These are phyloP conservation scores for Mimachlamys varia DNA, from an alignment of 2,888 invertebrate genomes.

Conservation along the genomic window DNA sequence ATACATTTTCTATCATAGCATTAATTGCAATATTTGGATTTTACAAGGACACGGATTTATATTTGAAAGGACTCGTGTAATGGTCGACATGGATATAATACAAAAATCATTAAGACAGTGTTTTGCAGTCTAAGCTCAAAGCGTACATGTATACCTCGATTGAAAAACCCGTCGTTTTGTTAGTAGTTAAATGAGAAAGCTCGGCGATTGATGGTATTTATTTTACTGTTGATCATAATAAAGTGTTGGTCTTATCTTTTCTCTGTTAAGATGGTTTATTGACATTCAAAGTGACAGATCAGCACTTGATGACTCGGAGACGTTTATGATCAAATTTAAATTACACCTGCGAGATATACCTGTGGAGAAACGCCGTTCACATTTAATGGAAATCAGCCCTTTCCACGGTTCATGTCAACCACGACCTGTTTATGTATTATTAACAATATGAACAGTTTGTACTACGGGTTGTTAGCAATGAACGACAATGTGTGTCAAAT, in stretches of 20 bases:
- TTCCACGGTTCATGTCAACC: conserved; percentile 12
- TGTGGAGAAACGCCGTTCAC: background rate
- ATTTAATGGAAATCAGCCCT: background rate
- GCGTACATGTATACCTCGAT: too few relatives aligned
- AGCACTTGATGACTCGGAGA: background rate
- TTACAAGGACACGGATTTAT: too few relatives aligned
- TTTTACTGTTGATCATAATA: background rate
- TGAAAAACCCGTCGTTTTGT: too few relatives aligned
- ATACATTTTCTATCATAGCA: too few relatives aligned
- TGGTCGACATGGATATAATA: too few relatives aligned
- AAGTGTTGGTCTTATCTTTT: background rate
- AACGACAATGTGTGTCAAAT: background rate
- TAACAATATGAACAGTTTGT: background rate
- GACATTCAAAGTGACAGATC: background rate
- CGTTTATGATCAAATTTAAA: background rate
- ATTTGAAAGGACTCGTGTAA: too few relatives aligned
- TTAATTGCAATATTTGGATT: too few relatives aligned
- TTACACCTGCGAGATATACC: background rate
- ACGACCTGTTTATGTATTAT: background rate
- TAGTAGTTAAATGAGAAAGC: background rate
- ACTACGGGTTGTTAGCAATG: background rate
- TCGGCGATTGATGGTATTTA: background rate
- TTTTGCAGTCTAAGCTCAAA: too few relatives aligned
- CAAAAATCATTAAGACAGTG: too few relatives aligned
- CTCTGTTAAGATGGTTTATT: background rate